Percentiles rank a stretch among this genome's conserved stretches.
Evolutionary conservation across 1,140 invertebrate species (phyloP).

Genomic region (Drosophila repletoides): DNA sequence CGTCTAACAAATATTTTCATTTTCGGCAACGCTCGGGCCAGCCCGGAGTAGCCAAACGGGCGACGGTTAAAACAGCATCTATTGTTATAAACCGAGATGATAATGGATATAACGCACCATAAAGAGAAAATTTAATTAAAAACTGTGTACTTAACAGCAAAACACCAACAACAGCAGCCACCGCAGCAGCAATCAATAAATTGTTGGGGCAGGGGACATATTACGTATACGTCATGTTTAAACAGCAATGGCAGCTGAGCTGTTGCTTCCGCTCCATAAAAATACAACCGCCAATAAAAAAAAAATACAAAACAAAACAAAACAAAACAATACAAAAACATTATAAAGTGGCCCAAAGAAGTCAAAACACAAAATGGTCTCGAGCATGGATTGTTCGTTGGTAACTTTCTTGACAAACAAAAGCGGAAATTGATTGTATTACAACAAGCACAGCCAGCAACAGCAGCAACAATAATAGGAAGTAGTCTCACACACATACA

Average conservation of each 20-base stretch:
- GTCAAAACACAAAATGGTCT: conserved; percentile 47
- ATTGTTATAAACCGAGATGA: conserved; percentile 50
- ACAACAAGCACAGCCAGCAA: conserved; percentile 32
- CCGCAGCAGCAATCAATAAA: conserved; percentile 39
- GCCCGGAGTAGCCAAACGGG: conserved; percentile 34
- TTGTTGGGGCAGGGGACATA: conserved; percentile 1
- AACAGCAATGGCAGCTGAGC: conserved; percentile 59
- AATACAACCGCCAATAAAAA: conserved; percentile 31
- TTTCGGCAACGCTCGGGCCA: conserved; percentile 3
- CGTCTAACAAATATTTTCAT: conserved; percentile 7
- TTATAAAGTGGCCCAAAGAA: conserved; percentile 46
- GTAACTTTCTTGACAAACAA: conserved; percentile 75
- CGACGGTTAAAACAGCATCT: conserved; percentile 59
- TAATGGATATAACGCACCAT: conserved; percentile 54
- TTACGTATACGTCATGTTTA: conserved; percentile 72
- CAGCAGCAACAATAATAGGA: conserved; percentile 9
- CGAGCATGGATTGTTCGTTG: conserved; percentile 4
- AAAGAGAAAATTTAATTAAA: conserved; percentile 47
- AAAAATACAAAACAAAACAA: conserved; percentile 16
- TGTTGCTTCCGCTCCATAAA: conserved; percentile 68
- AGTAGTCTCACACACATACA: conserved; percentile 20
- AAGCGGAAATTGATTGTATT: conserved; percentile 80
- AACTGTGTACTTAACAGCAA: conserved; percentile 33
- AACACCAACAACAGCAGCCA: conserved; percentile 11
- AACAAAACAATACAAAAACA: conserved; percentile 26